A percentile compares a stretch with the other conserved stretches of the same genome.
phyloP scores from a whole-genome alignment of 2,888 invertebrate species.

The Silvanus unidentatus region DNA sequence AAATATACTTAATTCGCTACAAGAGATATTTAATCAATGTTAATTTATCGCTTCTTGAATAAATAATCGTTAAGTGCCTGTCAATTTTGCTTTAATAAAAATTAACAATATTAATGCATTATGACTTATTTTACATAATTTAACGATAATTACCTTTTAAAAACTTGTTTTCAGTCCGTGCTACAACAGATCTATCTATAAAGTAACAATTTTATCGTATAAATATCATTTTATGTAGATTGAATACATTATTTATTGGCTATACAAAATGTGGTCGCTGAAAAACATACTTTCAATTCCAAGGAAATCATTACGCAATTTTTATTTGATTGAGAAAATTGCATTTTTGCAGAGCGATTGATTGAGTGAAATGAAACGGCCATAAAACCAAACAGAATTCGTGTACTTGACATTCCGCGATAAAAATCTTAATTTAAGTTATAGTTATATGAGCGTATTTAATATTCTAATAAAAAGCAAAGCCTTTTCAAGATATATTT shows the following conservation, averaged over 20 bases:
- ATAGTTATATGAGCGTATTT: background rate
- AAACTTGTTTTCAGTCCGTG: slow-evolving; percentile 20
- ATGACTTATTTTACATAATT: slow-evolving; percentile 30
- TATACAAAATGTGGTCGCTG: too few relatives aligned
- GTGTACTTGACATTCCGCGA: slow-evolving; percentile 10
- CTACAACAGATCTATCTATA: too few relatives aligned
- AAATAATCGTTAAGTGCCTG: slow-evolving; percentile 29
- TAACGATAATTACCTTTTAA: slow-evolving; percentile 29
- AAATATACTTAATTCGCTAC: background rate
- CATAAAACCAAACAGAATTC: background rate
- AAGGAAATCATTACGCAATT: too few relatives aligned
- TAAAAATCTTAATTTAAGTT: slow-evolving; percentile 32
- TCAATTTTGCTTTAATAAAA: slow-evolving; percentile 29
- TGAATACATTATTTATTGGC: background rate
- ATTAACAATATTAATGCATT: slow-evolving; percentile 28
- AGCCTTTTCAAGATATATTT: slow-evolving; percentile 30
- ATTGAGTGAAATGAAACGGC: too few relatives aligned
- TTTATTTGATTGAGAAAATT: too few relatives aligned
- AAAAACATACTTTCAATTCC: too few relatives aligned
- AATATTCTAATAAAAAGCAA: slow-evolving; percentile 30
- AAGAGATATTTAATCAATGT: slow-evolving; percentile 19
- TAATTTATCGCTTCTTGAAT: slow-evolving; percentile 28
- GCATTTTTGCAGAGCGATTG: too few relatives aligned
- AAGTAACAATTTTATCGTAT: too few relatives aligned
- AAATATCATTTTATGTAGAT: too few relatives aligned